Evolutionary conservation across 2,888 invertebrate genomes (phyloP).

Genomic region (Lithophane ornitopus): DNA sequence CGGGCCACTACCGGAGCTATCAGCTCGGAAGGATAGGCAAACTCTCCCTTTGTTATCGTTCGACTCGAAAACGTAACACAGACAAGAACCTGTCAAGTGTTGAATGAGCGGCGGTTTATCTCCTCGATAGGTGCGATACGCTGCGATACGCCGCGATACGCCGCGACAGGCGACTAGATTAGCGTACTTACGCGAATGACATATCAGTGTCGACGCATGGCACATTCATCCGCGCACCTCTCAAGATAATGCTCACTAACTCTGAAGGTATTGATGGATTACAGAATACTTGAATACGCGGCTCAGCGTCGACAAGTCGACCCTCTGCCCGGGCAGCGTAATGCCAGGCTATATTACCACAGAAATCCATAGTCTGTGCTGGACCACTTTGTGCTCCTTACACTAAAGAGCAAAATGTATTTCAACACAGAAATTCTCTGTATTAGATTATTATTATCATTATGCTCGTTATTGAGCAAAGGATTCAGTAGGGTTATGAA

Average conservation of each 20-base stretch:
- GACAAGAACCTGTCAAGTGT: constrained; percentile 18
- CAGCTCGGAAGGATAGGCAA: neutral
- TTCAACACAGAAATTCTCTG: too few species aligned
- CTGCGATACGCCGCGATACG: neutral
- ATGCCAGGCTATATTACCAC: too few species aligned
- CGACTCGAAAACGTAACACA: constrained; percentile 30
- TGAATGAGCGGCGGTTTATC: constrained; percentile 31
- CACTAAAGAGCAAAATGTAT: too few species aligned
- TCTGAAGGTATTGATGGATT: constrained; percentile 37
- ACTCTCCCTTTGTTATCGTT: neutral
- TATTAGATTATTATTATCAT: too few species aligned
- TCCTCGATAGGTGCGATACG: constrained; percentile 2
- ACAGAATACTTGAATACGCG: constrained; percentile 19
- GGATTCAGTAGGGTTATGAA: too few species aligned
- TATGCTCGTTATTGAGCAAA: too few species aligned
- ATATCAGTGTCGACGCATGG: constrained; percentile 33
- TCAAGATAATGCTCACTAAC: constrained; percentile 44
- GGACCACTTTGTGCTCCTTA: too few species aligned
- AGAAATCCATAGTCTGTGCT: too few species aligned
- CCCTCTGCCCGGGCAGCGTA: too few species aligned
- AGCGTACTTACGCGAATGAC: constrained; percentile 39
- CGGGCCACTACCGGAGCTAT: constrained; percentile 7
- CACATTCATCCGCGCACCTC: constrained; percentile 29
- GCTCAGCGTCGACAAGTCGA: constrained; percentile 2
- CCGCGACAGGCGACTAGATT: constrained; percentile 37